Evolutionary conservation across 1,140 invertebrate species (phyloP).

Genomic region (Bombus balteatus): DNA sequence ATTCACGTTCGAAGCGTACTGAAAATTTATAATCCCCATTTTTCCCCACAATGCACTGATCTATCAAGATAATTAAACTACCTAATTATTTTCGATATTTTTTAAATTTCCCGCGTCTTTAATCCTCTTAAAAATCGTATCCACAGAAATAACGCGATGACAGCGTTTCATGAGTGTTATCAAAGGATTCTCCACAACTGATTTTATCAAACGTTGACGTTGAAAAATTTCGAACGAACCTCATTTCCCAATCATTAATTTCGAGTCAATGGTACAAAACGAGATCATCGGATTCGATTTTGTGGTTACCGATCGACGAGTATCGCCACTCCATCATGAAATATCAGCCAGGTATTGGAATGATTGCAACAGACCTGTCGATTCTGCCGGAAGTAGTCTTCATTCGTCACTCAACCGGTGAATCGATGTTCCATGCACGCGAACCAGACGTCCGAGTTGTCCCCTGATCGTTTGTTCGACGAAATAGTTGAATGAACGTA

Average conservation of each 20-base stretch:
- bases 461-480: slow-evolving; percentile 22
- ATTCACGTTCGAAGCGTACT: too few species aligned
- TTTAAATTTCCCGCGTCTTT: background rate
- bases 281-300: slow-evolving; percentile 8
- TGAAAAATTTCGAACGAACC: background rate
- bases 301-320: slow-evolving; percentile 4
- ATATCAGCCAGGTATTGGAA: slow-evolving; percentile 29
- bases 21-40: too few species aligned
- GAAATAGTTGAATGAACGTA: background rate
- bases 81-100: background rate
- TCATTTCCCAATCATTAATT: background rate
- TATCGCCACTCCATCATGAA: slow-evolving; percentile 23
- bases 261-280: background rate
- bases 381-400: slow-evolving; percentile 49
- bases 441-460: slow-evolving; percentile 1
- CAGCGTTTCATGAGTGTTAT: background rate
- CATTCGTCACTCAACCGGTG: slow-evolving; percentile 29
- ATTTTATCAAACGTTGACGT: background rate
- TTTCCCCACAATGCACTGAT: too few species aligned
- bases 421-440: slow-evolving; percentile 39
- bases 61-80: too few species aligned
- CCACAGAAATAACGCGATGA: background rate
- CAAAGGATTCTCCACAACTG: background rate
- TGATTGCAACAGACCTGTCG: slow-evolving; percentile 36
- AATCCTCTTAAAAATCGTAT: background rate